Base-by-base conservation (phyloP, 2,888 invertebrate species). In the Philereme vetulata region DNA sequence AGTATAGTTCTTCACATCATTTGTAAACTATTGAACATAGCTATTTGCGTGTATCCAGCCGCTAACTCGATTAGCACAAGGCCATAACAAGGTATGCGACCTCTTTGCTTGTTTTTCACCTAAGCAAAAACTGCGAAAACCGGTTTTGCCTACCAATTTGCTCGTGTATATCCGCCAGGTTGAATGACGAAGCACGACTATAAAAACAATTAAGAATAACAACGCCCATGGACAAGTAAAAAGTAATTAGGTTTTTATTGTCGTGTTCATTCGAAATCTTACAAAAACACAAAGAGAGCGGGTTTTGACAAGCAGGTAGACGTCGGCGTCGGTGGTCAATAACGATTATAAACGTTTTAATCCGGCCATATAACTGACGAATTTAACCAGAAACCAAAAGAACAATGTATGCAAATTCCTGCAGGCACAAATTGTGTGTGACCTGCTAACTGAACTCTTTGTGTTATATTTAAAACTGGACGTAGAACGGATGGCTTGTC, bases 41-140 rank as follows among this genome's bases (percentile, higher is more conserved):
- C 78, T 79, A 83, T 84, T 89, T 78, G 75, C 83, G 77, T 82
- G 82, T 82, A 83, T 77, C 77, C 80, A 83, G 77, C 77, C 80
- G 85, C 85, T 88, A 90, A 89, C 80, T 84, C 80, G 84, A 86
- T 90, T 89, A 88, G 80, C 85, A 79, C 85, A 86, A 90, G 87
- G 89, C 85, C 85, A 86, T 80, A 83, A 85, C 78, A 72, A 83
- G 85, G 87, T 86, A 86, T 82, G 84, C 81, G 90, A 90, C 90
- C 90, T 89, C 87, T 83, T 87, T 87, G 82, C 79, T 81, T 77
- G 78, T 85, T 84, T 85, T 69, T 64, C 51, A 60, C 62, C 67
- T 65, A 63, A 76, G 61, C 66, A 79, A 81, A 80, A 76, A 73
- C 70, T 72, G 66, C 62, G 70, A 70, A 71, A 82, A 83, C 82